Base-by-base conservation (phyloP, 2,797 vertebrate genomes). In the Protosalanx chinensis region DNA sequence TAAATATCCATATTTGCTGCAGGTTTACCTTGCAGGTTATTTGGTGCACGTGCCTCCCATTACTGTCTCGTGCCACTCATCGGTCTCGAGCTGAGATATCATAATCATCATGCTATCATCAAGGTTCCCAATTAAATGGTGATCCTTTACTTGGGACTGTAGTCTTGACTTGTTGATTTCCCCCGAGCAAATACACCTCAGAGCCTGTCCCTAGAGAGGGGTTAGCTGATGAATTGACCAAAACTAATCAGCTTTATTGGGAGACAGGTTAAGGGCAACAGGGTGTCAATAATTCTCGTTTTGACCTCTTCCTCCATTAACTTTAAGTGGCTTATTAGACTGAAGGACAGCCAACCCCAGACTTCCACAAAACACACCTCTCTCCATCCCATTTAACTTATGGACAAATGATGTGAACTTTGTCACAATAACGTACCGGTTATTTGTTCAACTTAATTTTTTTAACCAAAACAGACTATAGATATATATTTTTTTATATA, bases 161-260 rank as follows among this genome's bases (percentile, higher is more conserved):
- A 91, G 87, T 89, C 85, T 88, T 93, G 95, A 96, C 95, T 94
- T 95, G 95, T 95, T 96, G 95, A 97, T 98, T 98, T 96, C 95
- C 94, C 95, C 89, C 82, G 95, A 95, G 96, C 95, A 95, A 95
- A 95, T 93, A 93, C 88, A 93, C 90, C 93, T 93, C 92, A 91
- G 91, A 91, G 89, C 88, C 84, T 86, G 91, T 87, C 89, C 86
- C 88, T 72, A 74, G 87, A 89, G 93, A 90, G 88, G 79, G 93
- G 91, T 91, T 88, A 88, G 92, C 93, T 97, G 96, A 98, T 97
- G 95, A 94, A 98, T 97, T 93, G 95, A 95, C 93, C 90, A 95
- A 97, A 97, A 93, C 95, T 95, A 97, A 98, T 99, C 96, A 94
- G 95, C 95, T 96, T 98, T 97, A 98, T 97, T 96, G 96, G 95